Evolutionary conservation across 1,140 invertebrate species (phyloP).

Genomic region (Lepidotrigona ventralis): DNA sequence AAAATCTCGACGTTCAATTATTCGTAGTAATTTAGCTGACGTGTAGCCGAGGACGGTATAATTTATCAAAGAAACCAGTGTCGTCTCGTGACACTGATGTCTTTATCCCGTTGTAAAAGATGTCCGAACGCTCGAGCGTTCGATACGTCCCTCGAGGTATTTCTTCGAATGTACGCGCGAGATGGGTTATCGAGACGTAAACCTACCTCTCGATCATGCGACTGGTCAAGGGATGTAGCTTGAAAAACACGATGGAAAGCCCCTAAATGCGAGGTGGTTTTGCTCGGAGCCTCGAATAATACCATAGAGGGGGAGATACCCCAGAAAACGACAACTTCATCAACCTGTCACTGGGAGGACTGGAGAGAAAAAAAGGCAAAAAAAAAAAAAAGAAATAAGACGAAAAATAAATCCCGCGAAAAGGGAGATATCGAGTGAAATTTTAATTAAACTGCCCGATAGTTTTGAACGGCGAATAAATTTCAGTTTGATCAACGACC

Average conservation of each 20-base stretch:
- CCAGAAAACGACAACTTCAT: conserved; percentile 41
- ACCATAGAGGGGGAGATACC: not conserved
- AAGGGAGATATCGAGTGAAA: not conserved
- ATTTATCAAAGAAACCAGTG: conserved; percentile 25
- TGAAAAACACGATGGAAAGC: conserved; percentile 12
- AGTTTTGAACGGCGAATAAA: not conserved
- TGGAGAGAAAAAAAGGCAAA: not conserved
- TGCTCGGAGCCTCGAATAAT: conserved; percentile 9
- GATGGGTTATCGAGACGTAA: conserved; percentile 17
- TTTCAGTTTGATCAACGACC: conserved; percentile 6
- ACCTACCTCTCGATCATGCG: conserved; percentile 42
- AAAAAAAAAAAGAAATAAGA: too few relatives aligned
- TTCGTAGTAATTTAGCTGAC: conserved; percentile 5
- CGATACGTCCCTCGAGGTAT: conserved; percentile 7
- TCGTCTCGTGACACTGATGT: conserved; percentile 34
- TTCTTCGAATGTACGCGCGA: conserved; percentile 24
- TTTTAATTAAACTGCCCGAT: not conserved
- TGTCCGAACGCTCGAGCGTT: not conserved
- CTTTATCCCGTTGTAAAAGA: not conserved
- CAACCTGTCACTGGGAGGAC: conserved; percentile 20
- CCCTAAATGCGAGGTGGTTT: conserved; percentile 12
- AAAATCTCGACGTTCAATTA: not conserved
- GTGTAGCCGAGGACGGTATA: not conserved
- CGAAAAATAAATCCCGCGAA: not conserved
- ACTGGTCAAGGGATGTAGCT: conserved; percentile 9